A percentile compares a stretch with the other conserved stretches of the same genome.
Evolutionary conservation across 2,113 vertebrate species (phyloP).

Genomic region (chimpanzee (Pan troglodytes)): NHGRI_mPanTro3-v2.1_pri NC_072410.2:14526501-14527000

Average conservation of each 20-base stretch:
- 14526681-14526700: not conserved
- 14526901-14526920: too few relatives aligned
- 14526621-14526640: not conserved
- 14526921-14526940: too few relatives aligned
- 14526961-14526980: too few relatives aligned
- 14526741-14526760: not conserved
- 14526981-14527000: too few relatives aligned
- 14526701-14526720: not conserved
- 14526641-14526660: not conserved
- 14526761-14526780: not conserved
- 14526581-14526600: not conserved
- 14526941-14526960: too few relatives aligned
- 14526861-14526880: not conserved
- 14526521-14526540: not conserved
- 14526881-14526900: fast-evolving
- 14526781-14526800: not conserved
- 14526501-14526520: not conserved
- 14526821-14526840: not conserved
- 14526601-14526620: not conserved
- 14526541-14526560: not conserved
- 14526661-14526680: not conserved
- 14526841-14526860: not conserved
- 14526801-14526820: not conserved
- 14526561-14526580: fast-evolving
- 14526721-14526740: not conserved